A percentile compares a stretch with the other conserved stretches of the same genome.
Evolutionary conservation across 2,888 invertebrate genomes (phyloP).

Genomic region (Scaptomyza parva): DNA sequence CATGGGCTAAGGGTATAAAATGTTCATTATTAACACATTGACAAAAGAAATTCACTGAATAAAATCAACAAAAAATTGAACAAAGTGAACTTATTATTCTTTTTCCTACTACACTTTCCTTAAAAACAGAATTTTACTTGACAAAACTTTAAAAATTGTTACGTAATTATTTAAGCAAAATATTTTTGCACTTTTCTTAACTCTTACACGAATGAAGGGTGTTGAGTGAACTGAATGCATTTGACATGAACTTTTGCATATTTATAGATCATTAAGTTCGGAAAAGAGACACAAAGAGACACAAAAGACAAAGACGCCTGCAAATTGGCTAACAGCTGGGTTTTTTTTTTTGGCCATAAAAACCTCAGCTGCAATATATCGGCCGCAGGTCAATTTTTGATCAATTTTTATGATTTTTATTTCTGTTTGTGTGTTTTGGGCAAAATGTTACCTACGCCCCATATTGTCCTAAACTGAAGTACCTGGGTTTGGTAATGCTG

Average conservation of each 20-base stretch:
- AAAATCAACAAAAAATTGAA: no score
- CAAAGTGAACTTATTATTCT: no score
- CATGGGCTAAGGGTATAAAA: no score
- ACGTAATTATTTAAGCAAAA: no score
- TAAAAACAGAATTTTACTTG: no score
- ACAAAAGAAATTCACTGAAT: no score
- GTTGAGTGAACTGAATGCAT: constrained; percentile 28
- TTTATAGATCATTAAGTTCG: constrained; percentile 24
- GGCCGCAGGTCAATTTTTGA: constrained; percentile 26
- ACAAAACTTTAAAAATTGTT: no score
- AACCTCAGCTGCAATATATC: constrained; percentile 10
- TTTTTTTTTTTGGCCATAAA: neutral
- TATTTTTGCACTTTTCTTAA: neutral
- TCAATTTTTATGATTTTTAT: constrained; percentile 7
- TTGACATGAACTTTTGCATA: constrained; percentile 22
- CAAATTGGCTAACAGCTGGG: constrained; percentile 16
- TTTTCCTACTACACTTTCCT: no score
- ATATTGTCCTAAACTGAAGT: constrained; percentile 5
- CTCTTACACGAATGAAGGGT: constrained; percentile 12
- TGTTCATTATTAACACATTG: no score
- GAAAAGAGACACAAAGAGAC: neutral
- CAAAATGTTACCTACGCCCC: constrained; percentile 35
- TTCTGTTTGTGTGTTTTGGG: constrained; percentile 4
- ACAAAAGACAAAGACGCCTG: neutral
- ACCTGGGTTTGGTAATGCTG: constrained; percentile 33